Base-by-base conservation (phyloP, 2,113 vertebrate species). In the Oryzias javanicus region DNA sequence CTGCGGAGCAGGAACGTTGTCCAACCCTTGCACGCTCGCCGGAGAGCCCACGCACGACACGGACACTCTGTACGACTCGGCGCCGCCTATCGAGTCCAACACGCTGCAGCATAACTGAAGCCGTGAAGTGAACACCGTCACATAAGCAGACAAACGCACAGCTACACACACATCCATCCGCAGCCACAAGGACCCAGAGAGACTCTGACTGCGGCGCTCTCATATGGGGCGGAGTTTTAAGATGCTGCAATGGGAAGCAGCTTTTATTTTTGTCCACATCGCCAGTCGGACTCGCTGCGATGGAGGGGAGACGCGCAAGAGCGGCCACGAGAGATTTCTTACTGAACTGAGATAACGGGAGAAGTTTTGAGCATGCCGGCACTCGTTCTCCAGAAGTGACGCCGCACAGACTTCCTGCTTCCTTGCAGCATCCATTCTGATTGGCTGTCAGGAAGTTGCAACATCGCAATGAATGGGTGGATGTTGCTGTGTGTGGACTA, bases 71-170 rank as follows among this genome's bases (percentile, higher is more conserved):
- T 99, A 99, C 87, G 97, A 99, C 93, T 99, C 97, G 64, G 97
- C 97, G 74, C 97, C 97, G 81, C 97, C 97, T 92, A 99, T 98
- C 92, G 97, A 98, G 94, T 99, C 97, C 85, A 99, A 99, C 91
- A 99, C 97, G 56, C 94, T 99, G 94, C 97, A 99, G 92, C 96
- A 98, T 92, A 99, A 98, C 93, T 99, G 94, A 99, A 92, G 62
- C 45, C 60, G 19, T 60, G 45, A 12, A 46, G 64, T 73, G 60
- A 72, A 67, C 91, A 81, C 44, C 67, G 62, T 74, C 64, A 74
- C 65, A 77, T 56, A 66, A 71, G 59, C 66, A 75, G 62, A 78
- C 76, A 73, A 62, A 74, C 81, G 64, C 67, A 74, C 57, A 48
- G 50, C 54, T 49, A 59, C 64, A 70, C 50, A 84, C 76, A 61